Evolutionary conservation across 2,113 vertebrate species (phyloP).

Genomic region (Psittacus erithacus): DNA sequence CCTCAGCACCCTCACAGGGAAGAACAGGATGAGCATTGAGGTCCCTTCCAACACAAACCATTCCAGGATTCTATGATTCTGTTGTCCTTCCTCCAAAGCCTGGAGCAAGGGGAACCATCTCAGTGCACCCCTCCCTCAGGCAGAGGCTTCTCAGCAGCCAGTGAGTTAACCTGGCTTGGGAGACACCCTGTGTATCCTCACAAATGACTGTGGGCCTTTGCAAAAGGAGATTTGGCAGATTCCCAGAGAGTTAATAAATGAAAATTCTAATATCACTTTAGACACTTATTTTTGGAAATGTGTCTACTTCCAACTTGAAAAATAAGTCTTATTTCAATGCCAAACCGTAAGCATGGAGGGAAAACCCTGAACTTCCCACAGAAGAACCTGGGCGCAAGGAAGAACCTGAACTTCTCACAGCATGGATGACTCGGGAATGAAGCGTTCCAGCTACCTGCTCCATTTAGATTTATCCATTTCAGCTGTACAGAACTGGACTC

Average conservation of each 20-base stretch:
- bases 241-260: neutral
- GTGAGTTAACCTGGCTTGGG: neutral
- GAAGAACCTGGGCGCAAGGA: accelerated
- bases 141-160: neutral
- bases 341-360: accelerated
- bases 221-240: neutral
- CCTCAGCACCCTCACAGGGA: neutral
- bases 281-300: neutral
- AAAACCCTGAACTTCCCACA: neutral
- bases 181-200: neutral
- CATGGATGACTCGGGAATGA: accelerated
- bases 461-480: neutral
- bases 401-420: neutral
- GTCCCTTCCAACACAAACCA: neutral
- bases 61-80: neutral
- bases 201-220: neutral
- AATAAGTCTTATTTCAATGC: neutral
- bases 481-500: neutral
- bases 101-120: neutral
- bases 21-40: neutral
- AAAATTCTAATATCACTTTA: neutral
- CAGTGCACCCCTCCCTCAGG: neutral
- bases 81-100: neutral
- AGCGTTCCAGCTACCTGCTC: neutral
- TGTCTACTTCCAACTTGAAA: neutral